phyloP scores from a whole-genome alignment of 1,140 invertebrate species.

The Phymorhynchus buccinoides region DNA sequence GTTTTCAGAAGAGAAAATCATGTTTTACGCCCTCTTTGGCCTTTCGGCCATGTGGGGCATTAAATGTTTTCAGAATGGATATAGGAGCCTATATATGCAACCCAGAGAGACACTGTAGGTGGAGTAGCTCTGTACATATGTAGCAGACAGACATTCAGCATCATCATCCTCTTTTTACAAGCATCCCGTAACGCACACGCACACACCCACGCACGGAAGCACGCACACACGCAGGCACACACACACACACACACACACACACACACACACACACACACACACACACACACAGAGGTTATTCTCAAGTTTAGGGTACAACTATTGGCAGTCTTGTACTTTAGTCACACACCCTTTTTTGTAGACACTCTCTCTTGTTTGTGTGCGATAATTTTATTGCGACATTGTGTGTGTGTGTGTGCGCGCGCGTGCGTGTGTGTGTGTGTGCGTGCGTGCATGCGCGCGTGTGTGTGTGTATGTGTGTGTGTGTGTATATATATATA shows the following conservation, averaged over 20 bases:
- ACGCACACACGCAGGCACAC: constrained; percentile 20
- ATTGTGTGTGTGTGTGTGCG: neutral
- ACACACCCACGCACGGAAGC: neutral
- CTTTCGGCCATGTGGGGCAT: no score
- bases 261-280: neutral
- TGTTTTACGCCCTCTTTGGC: no score
- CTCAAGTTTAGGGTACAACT: neutral
- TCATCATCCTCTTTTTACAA: no score
- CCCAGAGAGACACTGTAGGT: no score
- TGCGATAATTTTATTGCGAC: neutral
- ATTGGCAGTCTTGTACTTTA: neutral
- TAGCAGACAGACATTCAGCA: no score
- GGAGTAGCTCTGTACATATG: no score
- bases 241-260: constrained; percentile 21
- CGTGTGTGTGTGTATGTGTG: neutral
- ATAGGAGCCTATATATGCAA: no score
- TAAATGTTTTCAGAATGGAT: no score
- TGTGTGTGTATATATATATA: neutral
- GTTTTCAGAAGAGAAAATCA: no score
- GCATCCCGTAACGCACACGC: constrained; percentile 3
- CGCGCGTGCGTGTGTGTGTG: neutral
- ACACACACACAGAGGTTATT: neutral
- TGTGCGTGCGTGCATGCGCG: neutral
- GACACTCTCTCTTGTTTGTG: no score
- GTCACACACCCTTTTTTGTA: no score